These are phyloP conservation scores for Nannoperca obscura DNA, from an alignment of 2,797 vertebrate genomes.

Conservation along the genomic window DNA sequence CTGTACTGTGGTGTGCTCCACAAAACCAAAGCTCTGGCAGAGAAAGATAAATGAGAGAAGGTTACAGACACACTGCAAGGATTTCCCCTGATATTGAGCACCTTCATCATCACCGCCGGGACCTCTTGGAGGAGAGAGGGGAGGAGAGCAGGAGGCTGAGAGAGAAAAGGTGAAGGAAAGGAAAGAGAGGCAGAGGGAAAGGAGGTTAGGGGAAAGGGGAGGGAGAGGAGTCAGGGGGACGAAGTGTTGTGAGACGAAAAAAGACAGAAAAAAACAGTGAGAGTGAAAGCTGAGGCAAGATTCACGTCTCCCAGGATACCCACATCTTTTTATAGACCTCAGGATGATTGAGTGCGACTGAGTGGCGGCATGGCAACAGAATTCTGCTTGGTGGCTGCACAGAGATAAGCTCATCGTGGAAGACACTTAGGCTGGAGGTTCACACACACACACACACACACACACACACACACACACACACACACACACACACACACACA, in stretches of 20 bases:
- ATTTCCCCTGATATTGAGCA: conserved; percentile 69
- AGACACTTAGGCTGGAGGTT: conserved; percentile 56
- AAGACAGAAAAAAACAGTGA: conserved; percentile 35
- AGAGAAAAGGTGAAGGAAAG: conserved; percentile 11
- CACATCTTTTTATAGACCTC: conserved; percentile 84
- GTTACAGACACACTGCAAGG: conserved; percentile 54
- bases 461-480: too few relatives aligned
- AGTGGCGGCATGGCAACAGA: conserved; percentile 82
- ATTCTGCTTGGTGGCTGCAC: conserved; percentile 70
- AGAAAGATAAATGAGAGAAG: conserved; percentile 62
- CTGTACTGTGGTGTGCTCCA: conserved; percentile 24
- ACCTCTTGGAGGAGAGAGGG: conserved; percentile 47
- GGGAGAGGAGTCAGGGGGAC: conserved; percentile 37
- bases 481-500: too few relatives aligned
- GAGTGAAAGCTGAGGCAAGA: conserved; percentile 73
- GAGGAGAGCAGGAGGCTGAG: conserved; percentile 27
- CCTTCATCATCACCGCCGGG: conserved; percentile 68
- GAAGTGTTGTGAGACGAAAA: conserved; percentile 44
- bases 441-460: conserved; percentile 12
- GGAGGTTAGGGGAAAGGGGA: neutral
- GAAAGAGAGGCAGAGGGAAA: neutral
- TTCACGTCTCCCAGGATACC: conserved; percentile 83
- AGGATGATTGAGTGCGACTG: conserved; percentile 77
- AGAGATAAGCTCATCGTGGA: conserved; percentile 60
- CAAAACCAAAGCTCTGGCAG: conserved; percentile 36